Conservation (phyloP, 1,140 invertebrate genomes). For the Drosophila funebris region DNA sequence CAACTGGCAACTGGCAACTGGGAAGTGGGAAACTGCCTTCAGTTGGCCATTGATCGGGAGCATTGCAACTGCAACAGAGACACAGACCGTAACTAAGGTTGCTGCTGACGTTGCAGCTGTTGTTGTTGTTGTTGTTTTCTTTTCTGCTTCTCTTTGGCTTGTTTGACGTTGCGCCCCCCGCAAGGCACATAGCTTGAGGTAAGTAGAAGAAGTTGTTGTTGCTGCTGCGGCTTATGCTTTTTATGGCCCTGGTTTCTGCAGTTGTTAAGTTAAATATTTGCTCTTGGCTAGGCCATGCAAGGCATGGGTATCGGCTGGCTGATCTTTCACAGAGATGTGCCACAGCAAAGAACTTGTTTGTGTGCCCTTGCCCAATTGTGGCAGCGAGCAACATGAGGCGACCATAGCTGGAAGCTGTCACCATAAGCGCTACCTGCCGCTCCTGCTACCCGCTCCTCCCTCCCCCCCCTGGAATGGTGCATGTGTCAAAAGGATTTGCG, state of each 20-base stretch:
- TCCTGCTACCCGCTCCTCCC: background rate
- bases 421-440: constrained; percentile 35
- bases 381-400: constrained; percentile 49
- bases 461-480: constrained; percentile 31
- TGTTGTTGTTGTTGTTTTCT: constrained; percentile 15
- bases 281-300: constrained; percentile 33
- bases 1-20: background rate
- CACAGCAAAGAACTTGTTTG: constrained; percentile 57
- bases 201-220: background rate
- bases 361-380: constrained; percentile 62
- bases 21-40: constrained; percentile 32
- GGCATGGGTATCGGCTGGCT: constrained; percentile 5
- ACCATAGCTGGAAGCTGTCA: constrained; percentile 22
- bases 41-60: constrained; percentile 27
- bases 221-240: constrained; percentile 62
- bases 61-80: constrained; percentile 13
- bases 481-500: constrained; percentile 67
- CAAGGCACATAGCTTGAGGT: constrained; percentile 6
- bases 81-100: background rate
- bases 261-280: constrained; percentile 78
- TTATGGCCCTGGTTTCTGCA: constrained; percentile 60
- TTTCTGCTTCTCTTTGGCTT: background rate
- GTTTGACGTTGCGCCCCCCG: constrained; percentile 40
- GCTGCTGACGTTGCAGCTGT: constrained; percentile 49
- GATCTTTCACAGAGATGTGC: constrained; percentile 41